phyloP scores from a whole-genome alignment of 2,113 vertebrate genomes.

The Eptatretus burgeri region DNA sequence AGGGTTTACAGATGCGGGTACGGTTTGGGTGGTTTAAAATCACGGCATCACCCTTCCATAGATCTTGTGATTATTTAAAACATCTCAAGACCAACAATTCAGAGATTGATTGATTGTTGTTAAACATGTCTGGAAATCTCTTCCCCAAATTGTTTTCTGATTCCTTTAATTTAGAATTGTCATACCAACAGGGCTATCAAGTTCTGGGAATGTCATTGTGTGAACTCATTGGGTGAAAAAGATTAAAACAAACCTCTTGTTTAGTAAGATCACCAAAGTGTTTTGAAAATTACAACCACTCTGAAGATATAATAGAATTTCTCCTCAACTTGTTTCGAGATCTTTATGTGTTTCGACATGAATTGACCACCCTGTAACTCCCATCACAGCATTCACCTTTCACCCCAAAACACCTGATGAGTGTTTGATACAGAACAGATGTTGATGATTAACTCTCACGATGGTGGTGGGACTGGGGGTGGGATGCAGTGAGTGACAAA shows the following conservation, averaged over 20 bases:
- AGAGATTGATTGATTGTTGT: neutral
- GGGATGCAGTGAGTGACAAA: neutral
- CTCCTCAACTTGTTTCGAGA: no score
- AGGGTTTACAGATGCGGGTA: neutral
- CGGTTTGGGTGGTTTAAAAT: neutral
- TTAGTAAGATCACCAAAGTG: no score
- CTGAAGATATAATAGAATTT: no score
- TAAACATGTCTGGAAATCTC: neutral
- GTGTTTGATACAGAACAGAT: neutral
- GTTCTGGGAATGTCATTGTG: no score
- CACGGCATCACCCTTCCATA: neutral
- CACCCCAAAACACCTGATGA: no score
- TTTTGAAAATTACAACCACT: no score
- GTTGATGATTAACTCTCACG: neutral
- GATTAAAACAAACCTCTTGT: no score
- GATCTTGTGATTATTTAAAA: neutral
- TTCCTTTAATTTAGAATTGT: no score
- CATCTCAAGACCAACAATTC: neutral
- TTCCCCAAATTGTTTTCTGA: no score
- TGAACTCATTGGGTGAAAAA: no score
- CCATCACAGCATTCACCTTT: conserved; percentile 5
- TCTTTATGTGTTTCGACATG: neutral
- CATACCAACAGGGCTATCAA: no score
- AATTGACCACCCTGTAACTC: neutral
- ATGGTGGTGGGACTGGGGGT: neutral